These are phyloP conservation scores for Calidris pugnax DNA, from an alignment of 2,113 vertebrate genomes.

Conservation along the genomic window DNA sequence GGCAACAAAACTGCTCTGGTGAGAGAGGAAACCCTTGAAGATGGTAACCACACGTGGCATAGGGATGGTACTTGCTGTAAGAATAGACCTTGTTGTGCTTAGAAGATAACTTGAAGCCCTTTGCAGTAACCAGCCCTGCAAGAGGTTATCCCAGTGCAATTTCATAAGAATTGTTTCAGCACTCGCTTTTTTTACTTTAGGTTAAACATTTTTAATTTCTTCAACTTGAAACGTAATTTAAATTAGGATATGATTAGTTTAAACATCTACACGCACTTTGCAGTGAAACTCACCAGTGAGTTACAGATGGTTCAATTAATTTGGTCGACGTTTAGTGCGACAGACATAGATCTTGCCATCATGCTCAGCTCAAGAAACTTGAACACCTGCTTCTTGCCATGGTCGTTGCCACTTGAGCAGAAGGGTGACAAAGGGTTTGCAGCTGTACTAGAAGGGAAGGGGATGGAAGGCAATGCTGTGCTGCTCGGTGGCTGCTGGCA, in stretches of 20 bases:
- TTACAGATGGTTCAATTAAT: background rate
- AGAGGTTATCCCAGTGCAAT: background rate
- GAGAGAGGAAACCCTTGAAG: background rate
- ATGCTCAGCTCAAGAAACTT: background rate
- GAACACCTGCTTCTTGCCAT: background rate
- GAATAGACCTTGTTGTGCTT: background rate
- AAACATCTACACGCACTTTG: background rate
- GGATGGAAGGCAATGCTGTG: background rate
- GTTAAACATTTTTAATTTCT: background rate
- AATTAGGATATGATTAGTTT: background rate
- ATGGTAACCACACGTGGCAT: fast-evolving
- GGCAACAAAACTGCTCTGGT: background rate
- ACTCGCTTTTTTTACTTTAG: background rate
- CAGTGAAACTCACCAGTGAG: background rate
- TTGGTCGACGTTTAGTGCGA: fast-evolving
- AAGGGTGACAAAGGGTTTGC: background rate
- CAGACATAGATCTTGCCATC: background rate
- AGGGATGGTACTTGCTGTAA: background rate
- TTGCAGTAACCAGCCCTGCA: no score
- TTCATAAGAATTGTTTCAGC: background rate
- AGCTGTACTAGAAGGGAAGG: background rate
- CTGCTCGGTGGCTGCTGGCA: background rate
- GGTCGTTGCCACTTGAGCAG: fast-evolving
- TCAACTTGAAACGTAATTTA: background rate
- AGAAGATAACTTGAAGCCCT: no score